Conservation (phyloP, 2,113 vertebrate species). For the Baryphthengus martii region DNA sequence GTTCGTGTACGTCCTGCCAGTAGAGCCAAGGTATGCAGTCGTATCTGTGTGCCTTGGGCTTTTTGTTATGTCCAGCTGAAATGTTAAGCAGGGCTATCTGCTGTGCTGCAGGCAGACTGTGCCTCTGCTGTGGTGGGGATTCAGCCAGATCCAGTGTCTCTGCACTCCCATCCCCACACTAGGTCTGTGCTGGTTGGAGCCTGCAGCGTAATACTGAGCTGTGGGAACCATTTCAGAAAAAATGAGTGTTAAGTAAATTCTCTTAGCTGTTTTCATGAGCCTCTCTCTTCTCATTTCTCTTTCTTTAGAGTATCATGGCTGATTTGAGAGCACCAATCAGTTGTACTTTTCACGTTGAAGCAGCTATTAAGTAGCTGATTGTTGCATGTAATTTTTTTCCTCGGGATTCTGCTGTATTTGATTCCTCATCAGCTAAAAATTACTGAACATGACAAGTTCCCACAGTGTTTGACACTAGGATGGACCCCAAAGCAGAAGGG, state of each 20-base stretch:
- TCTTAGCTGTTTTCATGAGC: conserved; percentile 31
- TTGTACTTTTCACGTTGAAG: conserved; percentile 52
- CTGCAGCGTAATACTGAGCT: neutral
- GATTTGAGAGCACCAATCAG: conserved; percentile 49
- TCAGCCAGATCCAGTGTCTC: neutral
- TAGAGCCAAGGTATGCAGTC: neutral
- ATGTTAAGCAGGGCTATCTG: neutral
- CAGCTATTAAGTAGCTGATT: conserved; percentile 58
- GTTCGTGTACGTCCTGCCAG: neutral
- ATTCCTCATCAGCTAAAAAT: conserved; percentile 11
- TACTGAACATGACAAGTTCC: neutral
- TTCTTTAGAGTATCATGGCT: conserved; percentile 50
- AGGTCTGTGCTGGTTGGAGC: neutral
- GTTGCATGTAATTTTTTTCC: conserved; percentile 35
- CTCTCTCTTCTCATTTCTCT: conserved; percentile 23
- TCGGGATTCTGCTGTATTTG: neutral
- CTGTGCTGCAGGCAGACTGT: neutral
- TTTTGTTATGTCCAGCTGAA: neutral
- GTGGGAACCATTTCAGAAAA: conserved; percentile 9
- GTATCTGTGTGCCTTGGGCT: neutral
- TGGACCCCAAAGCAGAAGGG: neutral
- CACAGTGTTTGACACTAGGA: neutral
- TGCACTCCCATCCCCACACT: neutral
- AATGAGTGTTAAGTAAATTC: conserved; percentile 34
- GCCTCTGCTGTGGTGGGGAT: neutral